A percentile compares a stretch with the other conserved stretches of the same genome.
phyloP scores from a whole-genome alignment of 1,140 invertebrate genomes.

The Solen grandis region DNA sequence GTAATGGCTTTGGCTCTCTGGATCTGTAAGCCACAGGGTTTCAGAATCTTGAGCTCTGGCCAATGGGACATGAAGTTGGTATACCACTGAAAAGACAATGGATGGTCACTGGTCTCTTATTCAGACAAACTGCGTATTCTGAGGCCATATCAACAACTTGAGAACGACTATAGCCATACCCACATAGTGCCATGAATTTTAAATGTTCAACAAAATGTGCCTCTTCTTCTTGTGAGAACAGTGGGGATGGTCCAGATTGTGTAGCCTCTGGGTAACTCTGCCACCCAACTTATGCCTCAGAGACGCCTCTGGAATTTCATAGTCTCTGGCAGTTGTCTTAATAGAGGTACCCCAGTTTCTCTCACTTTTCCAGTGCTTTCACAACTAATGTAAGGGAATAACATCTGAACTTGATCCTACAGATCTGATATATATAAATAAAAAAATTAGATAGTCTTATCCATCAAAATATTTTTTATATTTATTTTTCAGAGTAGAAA shows the following conservation, averaged over 20 bases:
- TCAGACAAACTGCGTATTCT: conserved; percentile 8
- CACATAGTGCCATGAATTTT: too few relatives aligned
- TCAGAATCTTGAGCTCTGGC: conserved; percentile 12
- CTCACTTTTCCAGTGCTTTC: not conserved
- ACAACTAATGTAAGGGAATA: conserved; percentile 13
- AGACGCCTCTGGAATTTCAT: conserved; percentile 23
- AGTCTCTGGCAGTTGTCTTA: conserved; percentile 13
- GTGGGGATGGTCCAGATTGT: conserved; percentile 1
- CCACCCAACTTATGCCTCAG: conserved; percentile 33
- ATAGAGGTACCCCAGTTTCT: conserved; percentile 9
- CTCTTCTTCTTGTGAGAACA: too few relatives aligned
- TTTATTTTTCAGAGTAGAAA: too few relatives aligned
- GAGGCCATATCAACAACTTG: conserved; percentile 17
- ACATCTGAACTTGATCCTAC: conserved; percentile 8
- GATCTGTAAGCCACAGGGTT: too few relatives aligned
- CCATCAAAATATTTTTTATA: too few relatives aligned
- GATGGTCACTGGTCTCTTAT: too few relatives aligned
- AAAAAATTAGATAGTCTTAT: too few relatives aligned
- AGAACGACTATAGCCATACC: too few relatives aligned
- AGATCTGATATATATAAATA: conserved; percentile 20
- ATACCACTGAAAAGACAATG: too few relatives aligned
- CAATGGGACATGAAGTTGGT: not conserved
- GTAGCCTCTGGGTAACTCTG: conserved; percentile 14
- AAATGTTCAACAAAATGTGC: conserved; percentile 10
- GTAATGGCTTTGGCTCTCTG: conserved; percentile 21